Base-by-base conservation (phyloP, 2,113 vertebrate species). In the Sisor rabdophorus region DNA sequence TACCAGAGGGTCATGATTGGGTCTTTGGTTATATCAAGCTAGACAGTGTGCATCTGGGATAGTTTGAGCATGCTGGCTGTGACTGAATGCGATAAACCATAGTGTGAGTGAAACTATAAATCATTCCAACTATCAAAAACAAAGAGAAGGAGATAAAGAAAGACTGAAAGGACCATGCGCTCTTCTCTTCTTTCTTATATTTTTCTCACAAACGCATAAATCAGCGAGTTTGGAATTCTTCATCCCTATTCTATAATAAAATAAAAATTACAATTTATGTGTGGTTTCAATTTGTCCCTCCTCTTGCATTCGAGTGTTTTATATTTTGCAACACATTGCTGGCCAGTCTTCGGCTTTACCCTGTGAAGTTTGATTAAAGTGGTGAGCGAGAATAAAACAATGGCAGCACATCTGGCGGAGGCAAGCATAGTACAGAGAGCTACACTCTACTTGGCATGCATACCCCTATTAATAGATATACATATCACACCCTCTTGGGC, bases 251-350 rank as follows among this genome's bases (percentile, higher is more conserved):
- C 82, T 85, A 78, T 83, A 86, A 86, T 73, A 74, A 80, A 79
- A 81, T 73, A 85, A 85, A 81, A 74, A 71, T 48, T 76, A 73
- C 64, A 86, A 81, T 80, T 77, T 76, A 52, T 84, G 83, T 86
- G 87, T 87, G 87, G 77, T 87, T 89, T 82, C 71, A 84, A 89
- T 87, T 89, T 88, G 81, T 87, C 79, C 87, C 63, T 68, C 83
- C 32, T 53, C 60, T 40, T 77, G 12, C 53, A 79, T 84, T 83
- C 73, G 81, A 85, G 79, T 87, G 87, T 85, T 89, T 91, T 88
- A 87, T 86, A 83, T 90, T 89, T 80, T 20, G 84, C 83, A 86
- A 89, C 88, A 87, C 87, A 86, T 87, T 83, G 83, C 85, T 83
- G 86, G 80, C 78, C 73, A 79, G 79, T 61, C 70, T 67, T 81